Evolutionary conservation across 2,113 vertebrate species (phyloP), one percentile per base, ranked within the genome.

Genomic region (Hippocampus abdominalis): DNA sequence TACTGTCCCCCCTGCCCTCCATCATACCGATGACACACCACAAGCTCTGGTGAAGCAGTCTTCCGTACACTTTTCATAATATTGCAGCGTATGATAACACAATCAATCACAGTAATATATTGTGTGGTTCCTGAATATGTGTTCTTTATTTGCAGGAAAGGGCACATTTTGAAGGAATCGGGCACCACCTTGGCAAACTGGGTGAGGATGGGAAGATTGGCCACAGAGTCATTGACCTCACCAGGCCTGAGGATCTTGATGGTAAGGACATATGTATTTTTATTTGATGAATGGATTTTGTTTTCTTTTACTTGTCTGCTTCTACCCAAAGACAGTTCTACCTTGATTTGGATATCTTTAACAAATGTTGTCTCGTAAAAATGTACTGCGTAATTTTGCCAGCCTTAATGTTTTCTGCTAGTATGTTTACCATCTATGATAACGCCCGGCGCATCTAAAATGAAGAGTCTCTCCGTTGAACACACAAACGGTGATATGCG

Each of bases 181-280:
- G 94, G 42, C 92, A 95, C 39, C 97, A 95, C 76, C 89, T 99
- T 81, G 93, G 95, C 51, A 99, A 99, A 80, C 89, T 96, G 69
- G 93, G 78, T 61, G 97, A 99, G 73, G 97, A 98, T 36, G 95
- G 93, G 64, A 99, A 98, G 89, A 88, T 98, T 75, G 96, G 96
- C 68, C 96, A 96, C 12, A 93, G 96, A 84, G 96, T 99, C 80
- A 99, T 99, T 1, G 97, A 99, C 82, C 95, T 99, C 64, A 99
- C 97, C 70, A 94, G 97, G 84, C 97, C 97, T 23, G 97, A 99
- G 85, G 96, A 99, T 71, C 94, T 97, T 57, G 97, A 98, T 66
- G 97, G 97, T 99, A 92, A 95, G 94, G 25, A 57, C 42, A 8
- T 27, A 40, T 15, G 23, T 18, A 21, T 11, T 57, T 51, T 57